Base-by-base conservation (phyloP, 1,140 invertebrate genomes). In the Ptiloglossa arizonensis region DNA sequence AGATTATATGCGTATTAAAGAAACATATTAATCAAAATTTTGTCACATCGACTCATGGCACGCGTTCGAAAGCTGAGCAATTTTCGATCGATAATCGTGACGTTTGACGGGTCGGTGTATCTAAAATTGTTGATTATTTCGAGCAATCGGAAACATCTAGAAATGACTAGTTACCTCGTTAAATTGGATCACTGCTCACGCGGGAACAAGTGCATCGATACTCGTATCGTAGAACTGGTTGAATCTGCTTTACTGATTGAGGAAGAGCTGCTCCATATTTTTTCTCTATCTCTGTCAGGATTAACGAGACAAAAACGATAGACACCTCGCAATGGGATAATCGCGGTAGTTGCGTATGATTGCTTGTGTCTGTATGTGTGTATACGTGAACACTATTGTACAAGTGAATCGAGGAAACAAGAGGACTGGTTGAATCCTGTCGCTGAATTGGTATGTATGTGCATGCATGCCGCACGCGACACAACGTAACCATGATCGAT, bases 211-310 rank as follows among this genome's bases (percentile, higher is more conserved):
- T 56, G 62, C 66, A 69, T 76, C 73, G 73, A 76, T 76, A 76
- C 64, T 59, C 41, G 22, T 48, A 69, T 46, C 73, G 22, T 62
- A 69, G 73, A 76, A 76, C 66, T 76, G 66, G 64, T 76, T 69
- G 73, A 76, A 76, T 76, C 73, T 76, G 73, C 73, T 76, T 76
- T 76, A 76, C 73, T 76, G 64, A 76, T 76, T 76, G 73, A 76
- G 73, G 73, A 76, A 76, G 52, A 69, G 64, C 32, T 27, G 66
- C 56, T 76, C 66, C 54, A 69, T 48, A 59, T 76, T 57, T 68
- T 48, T 32, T 54, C 52, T 68, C 63, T 68, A 35, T 76, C 73
- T 69, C 57, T 48, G 66, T 69, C 44, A 24, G 22, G 73, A 69
- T 69, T 76, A 76, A 76, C 73, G 44, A 59, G 73, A 76, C 41